phyloP scores from a whole-genome alignment of 2,888 invertebrate species.

The Agonopterix arenella region DNA sequence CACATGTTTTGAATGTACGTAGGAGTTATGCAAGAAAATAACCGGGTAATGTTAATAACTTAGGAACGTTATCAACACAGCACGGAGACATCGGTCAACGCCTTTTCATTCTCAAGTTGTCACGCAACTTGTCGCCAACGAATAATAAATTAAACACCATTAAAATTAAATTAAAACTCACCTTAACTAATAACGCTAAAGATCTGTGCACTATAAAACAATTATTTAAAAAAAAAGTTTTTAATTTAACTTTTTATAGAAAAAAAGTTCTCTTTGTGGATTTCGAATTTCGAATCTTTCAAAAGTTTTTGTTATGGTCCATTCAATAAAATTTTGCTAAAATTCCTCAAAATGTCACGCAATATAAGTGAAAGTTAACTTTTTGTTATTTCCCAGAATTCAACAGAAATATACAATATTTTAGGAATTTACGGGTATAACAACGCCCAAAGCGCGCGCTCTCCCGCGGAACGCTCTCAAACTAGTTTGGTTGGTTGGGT shows the following conservation, averaged over 20 bases:
- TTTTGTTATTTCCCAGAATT: neutral
- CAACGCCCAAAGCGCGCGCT: conserved; percentile 17
- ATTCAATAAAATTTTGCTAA: too few relatives aligned
- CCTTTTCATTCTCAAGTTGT: conserved; percentile 28
- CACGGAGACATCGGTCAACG: conserved; percentile 38
- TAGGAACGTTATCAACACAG: conserved; percentile 12
- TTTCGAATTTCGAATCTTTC: neutral
- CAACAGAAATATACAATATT: neutral
- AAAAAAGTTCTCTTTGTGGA: neutral
- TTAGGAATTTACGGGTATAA: neutral
- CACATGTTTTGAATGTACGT: conserved; percentile 10
- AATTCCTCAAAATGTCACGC: too few relatives aligned
- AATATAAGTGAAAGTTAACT: neutral
- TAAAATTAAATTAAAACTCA: neutral
- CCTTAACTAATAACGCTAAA: conserved; percentile 1
- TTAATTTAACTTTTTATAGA: neutral
- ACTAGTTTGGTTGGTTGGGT: conserved; percentile 23
- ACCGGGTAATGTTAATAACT: conserved; percentile 1
- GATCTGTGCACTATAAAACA: conserved; percentile 7
- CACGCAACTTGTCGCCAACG: conserved; percentile 20
- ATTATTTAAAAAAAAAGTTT: neutral
- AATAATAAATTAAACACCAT: neutral
- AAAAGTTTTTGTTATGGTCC: too few relatives aligned
- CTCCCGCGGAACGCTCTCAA: conserved; percentile 19
- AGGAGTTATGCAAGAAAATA: conserved; percentile 10